Percentiles rank a stretch among this genome's conserved stretches.
phyloP scores from a whole-genome alignment of 2,113 vertebrate species.

The Ancistrus triradiatus region DNA sequence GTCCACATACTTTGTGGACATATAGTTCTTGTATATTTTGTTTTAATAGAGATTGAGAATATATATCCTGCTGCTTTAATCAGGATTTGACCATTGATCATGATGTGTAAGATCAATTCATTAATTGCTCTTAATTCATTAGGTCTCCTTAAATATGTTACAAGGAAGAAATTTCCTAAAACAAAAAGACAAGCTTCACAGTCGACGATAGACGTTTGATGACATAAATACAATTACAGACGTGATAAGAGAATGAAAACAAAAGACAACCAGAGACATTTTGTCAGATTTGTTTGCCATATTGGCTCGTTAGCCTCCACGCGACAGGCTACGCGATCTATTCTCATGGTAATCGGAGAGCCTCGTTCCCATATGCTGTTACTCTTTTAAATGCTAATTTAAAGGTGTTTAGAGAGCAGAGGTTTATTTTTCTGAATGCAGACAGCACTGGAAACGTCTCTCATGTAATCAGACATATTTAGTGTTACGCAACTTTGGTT shows the following conservation, averaged over 20 bases:
- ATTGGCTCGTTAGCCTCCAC: constrained; percentile 17
- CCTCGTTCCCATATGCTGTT: constrained; percentile 40
- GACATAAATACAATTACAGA: neutral
- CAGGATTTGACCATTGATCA: too few relatives aligned
- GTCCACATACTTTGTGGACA: too few relatives aligned
- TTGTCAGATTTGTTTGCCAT: constrained; percentile 22
- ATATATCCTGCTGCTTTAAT: too few relatives aligned
- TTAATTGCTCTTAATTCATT: too few relatives aligned
- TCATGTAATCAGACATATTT: constrained; percentile 14
- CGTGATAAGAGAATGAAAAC: constrained; percentile 22
- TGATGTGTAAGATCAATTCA: too few relatives aligned
- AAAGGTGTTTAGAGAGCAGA: constrained; percentile 56
- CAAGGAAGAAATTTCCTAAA: too few relatives aligned
- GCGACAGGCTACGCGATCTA: constrained; percentile 18
- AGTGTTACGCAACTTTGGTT: neutral
- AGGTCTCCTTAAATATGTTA: too few relatives aligned
- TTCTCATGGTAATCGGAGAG: constrained; percentile 41
- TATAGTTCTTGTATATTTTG: too few relatives aligned
- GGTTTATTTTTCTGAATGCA: constrained; percentile 35
- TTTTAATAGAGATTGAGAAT: too few relatives aligned
- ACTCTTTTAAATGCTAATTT: constrained; percentile 54
- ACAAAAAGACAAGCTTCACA: too few relatives aligned
- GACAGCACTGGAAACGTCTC: constrained; percentile 10
- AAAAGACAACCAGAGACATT: too few relatives aligned
- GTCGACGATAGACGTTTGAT: neutral